phyloP scores from a whole-genome alignment of 2,113 vertebrate genomes.

The Parus major region DNA sequence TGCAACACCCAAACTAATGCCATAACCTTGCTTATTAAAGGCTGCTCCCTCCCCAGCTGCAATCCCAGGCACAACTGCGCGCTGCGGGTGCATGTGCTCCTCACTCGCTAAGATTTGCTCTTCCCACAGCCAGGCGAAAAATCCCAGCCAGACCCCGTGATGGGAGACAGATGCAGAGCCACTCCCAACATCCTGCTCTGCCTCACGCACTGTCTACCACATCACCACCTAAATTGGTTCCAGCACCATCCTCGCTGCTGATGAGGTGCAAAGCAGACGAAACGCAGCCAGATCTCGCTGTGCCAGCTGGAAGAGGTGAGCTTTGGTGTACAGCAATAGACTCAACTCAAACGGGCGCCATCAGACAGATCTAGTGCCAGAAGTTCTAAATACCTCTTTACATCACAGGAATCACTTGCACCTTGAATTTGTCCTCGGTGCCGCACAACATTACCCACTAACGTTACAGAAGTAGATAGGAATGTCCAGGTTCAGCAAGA shows the following conservation, averaged over 20 bases:
- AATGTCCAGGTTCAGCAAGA: constrained; percentile 26
- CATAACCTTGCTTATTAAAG: background rate
- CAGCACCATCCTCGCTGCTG: constrained; percentile 39
- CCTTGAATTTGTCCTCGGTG: background rate
- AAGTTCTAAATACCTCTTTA: constrained; percentile 23
- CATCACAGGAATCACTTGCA: background rate
- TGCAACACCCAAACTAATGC: background rate
- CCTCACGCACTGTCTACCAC: constrained; percentile 49
- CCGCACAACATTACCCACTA: background rate
- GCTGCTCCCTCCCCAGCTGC: background rate
- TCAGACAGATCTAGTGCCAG: background rate
- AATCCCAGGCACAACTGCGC: background rate
- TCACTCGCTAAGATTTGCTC: background rate
- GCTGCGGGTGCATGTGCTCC: background rate
- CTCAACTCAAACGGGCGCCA: background rate
- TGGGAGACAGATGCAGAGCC: constrained; percentile 42
- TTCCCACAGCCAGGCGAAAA: background rate
- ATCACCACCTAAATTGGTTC: constrained; percentile 56
- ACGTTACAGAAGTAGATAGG: background rate
- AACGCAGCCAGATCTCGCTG: background rate
- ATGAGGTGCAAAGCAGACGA: constrained; percentile 35
- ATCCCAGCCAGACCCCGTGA: background rate
- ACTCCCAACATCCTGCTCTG: constrained; percentile 56
- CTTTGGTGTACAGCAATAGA: background rate
- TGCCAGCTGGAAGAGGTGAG: constrained; percentile 64